Evolutionary conservation across 2,888 invertebrate species (phyloP).

Genomic region (Uropetala carovei): DNA sequence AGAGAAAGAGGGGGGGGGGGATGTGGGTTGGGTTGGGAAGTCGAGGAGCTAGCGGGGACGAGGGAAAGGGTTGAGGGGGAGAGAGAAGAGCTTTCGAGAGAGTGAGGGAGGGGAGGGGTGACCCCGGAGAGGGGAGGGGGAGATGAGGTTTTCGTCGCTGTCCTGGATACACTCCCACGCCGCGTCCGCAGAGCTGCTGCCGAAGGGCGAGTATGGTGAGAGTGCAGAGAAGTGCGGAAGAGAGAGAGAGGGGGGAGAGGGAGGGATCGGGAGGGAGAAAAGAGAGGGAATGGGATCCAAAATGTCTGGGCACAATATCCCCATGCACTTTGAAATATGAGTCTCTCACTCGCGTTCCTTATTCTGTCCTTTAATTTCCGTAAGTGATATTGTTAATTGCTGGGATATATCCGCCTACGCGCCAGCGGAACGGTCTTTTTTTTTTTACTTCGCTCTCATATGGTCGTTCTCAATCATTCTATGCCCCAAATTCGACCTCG

Average conservation of each 20-base stretch:
- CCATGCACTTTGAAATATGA: conserved; percentile 5
- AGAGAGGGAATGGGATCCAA: neutral
- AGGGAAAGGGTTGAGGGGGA: neutral
- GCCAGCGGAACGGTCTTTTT: neutral
- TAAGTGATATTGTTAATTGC: neutral
- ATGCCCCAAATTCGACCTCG: no score
- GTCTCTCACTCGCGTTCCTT: neutral
- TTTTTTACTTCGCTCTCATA: no score
- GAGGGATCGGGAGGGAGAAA: neutral
- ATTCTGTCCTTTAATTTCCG: neutral
- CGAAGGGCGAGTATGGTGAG: neutral
- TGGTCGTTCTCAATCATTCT: no score
- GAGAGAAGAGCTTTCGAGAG: neutral
- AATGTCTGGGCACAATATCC: conserved; percentile 22
- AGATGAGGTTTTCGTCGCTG: neutral
- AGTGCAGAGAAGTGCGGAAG: neutral
- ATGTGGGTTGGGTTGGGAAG: neutral
- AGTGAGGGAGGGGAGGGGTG: neutral
- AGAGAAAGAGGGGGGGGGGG: neutral
- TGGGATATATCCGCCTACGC: neutral
- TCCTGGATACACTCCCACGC: conserved; percentile 55
- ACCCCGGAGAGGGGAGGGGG: neutral
- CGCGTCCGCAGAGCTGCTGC: neutral
- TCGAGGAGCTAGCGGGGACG: neutral
- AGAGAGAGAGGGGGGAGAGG: neutral